phyloP scores from a whole-genome alignment of 2,888 invertebrate species.

The Eustalomyia histrio region DNA sequence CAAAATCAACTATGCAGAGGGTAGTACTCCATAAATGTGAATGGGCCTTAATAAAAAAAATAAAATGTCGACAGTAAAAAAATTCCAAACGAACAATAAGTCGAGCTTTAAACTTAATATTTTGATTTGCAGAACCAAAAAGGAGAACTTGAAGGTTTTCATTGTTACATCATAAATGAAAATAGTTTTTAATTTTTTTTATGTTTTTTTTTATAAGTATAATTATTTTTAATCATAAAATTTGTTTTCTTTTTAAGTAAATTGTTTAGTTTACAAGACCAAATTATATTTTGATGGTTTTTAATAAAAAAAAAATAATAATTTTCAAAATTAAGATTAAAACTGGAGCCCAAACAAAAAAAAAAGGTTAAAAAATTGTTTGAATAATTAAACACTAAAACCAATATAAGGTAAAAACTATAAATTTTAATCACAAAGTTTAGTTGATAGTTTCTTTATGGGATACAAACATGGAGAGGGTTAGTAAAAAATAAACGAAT shows the following conservation, averaged over 20 bases:
- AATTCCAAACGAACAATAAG: too few species aligned
- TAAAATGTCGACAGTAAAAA: too few species aligned
- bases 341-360: conserved; percentile 20
- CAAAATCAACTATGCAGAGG: too few species aligned
- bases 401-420: conserved; percentile 19
- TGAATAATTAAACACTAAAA: background rate
- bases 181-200: conserved; percentile 14
- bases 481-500: too few species aligned
- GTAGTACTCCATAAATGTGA: too few species aligned
- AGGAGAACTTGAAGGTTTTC: too few species aligned
- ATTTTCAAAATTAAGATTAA: conserved; percentile 31
- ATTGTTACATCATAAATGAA: too few species aligned
- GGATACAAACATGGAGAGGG: too few species aligned
- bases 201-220: conserved; percentile 42
- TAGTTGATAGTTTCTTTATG: background rate
- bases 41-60: too few species aligned
- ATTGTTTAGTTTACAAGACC: conserved; percentile 44
- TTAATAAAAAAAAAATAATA: conserved; percentile 17
- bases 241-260: conserved; percentile 6
- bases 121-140: too few species aligned
- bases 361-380: conserved; percentile 17
- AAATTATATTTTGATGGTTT: conserved; percentile 18
- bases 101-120: too few species aligned
- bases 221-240: conserved; percentile 44
- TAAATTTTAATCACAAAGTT: conserved; percentile 14